Base-by-base conservation (phyloP, 1,140 invertebrate genomes). In the Propsilocerus akamusi region DNA sequence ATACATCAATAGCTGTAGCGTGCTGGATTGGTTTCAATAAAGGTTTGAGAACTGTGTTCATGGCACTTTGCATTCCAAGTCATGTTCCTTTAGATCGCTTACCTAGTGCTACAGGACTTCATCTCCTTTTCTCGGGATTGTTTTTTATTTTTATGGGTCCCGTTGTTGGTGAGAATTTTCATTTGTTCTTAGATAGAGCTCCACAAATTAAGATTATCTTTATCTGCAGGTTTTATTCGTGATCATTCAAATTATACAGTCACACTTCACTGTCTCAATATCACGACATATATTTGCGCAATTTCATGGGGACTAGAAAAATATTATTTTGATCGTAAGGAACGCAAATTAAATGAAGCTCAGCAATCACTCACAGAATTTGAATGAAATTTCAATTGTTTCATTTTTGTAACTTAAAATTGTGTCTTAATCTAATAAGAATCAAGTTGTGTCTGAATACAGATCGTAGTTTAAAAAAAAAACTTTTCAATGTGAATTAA, bases 41-140 rank as follows among this genome's bases (percentile, higher is more conserved):
- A 64, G 77, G 71, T 0, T 55, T 81, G 4, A 63, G 76, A 49
- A 79, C 76, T 25, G 75, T 81, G 2, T 79, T 79, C 55, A 77
- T 78, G 71, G 72, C 75, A 0, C 58, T 81, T 12, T 74, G 78
- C 5, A 77, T 80, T 51, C 75, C 77, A 12, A 68, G 69, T 0
- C 73, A 79, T 55, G 76, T 81, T 26, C 74, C 76, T 5, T 55
- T 79, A 11, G 69, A 75, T 46, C 69, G 74, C 30, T 56, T 80
- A 37, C 75, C 77, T 2, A 74, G 71, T 17, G 77, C 77, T 8
- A 71, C 72, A 0, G 77, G 77, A 8, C 60, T 80, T 24, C 76
- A 79, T 56, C 58, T 79, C 14, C 56, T 77, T 11, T 72, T 71
- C 17, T 71, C 73, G 50, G 76, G 76, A 1, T 57, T 80, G 4